These are phyloP conservation scores for Oncorhynchus kisutch DNA, from an alignment of 2,113 vertebrate genomes.

Conservation along the genomic window DNA sequence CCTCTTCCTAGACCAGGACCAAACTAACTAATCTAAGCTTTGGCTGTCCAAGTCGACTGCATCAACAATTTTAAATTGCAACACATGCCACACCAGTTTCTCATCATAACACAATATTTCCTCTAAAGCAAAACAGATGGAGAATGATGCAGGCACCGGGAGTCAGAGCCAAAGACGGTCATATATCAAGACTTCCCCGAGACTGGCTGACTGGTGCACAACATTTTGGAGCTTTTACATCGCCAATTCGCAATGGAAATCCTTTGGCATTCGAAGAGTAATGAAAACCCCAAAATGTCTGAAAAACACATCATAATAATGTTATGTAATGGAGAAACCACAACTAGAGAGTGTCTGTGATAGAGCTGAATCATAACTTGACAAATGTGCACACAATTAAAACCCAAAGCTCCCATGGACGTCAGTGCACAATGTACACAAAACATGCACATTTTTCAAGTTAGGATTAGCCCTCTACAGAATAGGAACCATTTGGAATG, in stretches of 20 bases:
- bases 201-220: conserved; percentile 4
- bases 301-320: conserved; percentile 27
- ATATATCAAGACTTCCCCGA: conserved; percentile 34
- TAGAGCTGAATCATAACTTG: too few relatives aligned
- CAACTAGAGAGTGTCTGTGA: conserved; percentile 1
- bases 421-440: too few relatives aligned
- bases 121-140: conserved; percentile 46
- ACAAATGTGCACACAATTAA: too few relatives aligned
- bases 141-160: conserved; percentile 15
- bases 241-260: conserved; percentile 28
- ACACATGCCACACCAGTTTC: conserved; percentile 32
- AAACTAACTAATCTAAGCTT: not conserved
- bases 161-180: conserved; percentile 21
- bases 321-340: conserved; percentile 39
- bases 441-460: too few relatives aligned
- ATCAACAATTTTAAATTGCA: conserved; percentile 28
- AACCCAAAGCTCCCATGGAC: too few relatives aligned
- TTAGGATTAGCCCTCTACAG: too few relatives aligned
- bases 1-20: conserved; percentile 10
- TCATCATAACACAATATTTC: conserved; percentile 38
- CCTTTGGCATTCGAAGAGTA: conserved; percentile 19
- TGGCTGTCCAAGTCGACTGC: conserved; percentile 2
- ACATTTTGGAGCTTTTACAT: conserved; percentile 27
- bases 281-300: conserved; percentile 11
- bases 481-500: too few relatives aligned